phyloP scores from a whole-genome alignment of 2,797 vertebrate species.

The Scolopax rusticola region DNA sequence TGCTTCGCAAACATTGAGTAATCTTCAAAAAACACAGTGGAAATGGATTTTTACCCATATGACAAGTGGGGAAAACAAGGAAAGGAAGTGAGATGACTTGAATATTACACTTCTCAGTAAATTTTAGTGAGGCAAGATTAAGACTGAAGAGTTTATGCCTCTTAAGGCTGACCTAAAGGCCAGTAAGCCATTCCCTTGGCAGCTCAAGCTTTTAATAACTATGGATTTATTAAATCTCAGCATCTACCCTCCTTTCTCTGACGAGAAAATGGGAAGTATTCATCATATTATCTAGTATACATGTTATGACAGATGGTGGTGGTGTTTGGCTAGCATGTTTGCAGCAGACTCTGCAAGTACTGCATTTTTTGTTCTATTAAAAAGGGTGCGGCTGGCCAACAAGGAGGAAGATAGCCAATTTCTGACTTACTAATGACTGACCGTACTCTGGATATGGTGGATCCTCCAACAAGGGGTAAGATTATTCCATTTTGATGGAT shows the following conservation, averaged over 20 bases:
- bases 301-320: neutral
- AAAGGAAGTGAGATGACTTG: neutral
- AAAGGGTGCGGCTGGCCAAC: neutral
- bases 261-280: neutral
- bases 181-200: neutral
- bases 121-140: neutral
- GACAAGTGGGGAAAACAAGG: neutral
- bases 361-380: neutral
- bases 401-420: neutral
- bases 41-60: neutral
- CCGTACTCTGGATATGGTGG: neutral
- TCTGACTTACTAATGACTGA: neutral
- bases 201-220: constrained; percentile 26
- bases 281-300: neutral
- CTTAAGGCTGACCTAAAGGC: constrained; percentile 20
- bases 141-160: neutral
- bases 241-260: neutral
- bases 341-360: neutral
- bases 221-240: neutral
- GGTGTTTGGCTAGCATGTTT: neutral
- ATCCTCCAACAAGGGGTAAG: neutral
- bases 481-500: neutral
- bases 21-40: neutral
- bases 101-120: neutral
- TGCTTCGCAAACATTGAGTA: neutral